phyloP scores from a whole-genome alignment of 2,888 invertebrate species.

The Eupelmus urozonus region DNA sequence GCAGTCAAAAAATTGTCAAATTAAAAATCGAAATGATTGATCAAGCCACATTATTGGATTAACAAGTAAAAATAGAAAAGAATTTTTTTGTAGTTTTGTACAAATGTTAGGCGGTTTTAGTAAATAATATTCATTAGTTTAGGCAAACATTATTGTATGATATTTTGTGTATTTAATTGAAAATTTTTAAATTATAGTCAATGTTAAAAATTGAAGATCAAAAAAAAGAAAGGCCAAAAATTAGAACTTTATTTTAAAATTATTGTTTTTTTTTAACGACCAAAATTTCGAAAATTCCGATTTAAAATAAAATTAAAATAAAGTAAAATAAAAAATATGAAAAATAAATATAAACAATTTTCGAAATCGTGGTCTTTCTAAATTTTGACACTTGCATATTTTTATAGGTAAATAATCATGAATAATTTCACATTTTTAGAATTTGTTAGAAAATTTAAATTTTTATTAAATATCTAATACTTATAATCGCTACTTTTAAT shows the following conservation, averaged over 20 bases:
- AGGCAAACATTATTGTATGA: no score
- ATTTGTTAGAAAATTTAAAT: no score
- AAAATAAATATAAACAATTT: constrained; percentile 26
- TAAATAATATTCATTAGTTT: no score
- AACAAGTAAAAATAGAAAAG: background rate
- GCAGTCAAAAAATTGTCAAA: constrained; percentile 43
- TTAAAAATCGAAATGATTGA: constrained; percentile 44
- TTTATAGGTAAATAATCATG: constrained; percentile 46
- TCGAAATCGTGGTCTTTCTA: constrained; percentile 54
- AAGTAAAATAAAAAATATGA: constrained; percentile 22
- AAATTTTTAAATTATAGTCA: no score
- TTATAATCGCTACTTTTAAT: no score
- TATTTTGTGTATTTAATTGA: no score
- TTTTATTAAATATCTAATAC: no score
- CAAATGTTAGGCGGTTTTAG: no score
- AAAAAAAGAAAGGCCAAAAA: constrained; percentile 47
- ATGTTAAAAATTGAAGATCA: background rate
- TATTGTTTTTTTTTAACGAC: constrained; percentile 3
- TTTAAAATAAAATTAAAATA: constrained; percentile 3
- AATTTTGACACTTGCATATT: constrained; percentile 43
- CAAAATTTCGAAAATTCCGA: constrained; percentile 51
- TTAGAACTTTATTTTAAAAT: constrained; percentile 35
- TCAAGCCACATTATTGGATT: constrained; percentile 11
- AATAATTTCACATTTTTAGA: no score
- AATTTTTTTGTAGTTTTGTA: background rate